Base-by-base conservation (phyloP, 2,797 vertebrate species). In the Ctenopoma multispine region DNA sequence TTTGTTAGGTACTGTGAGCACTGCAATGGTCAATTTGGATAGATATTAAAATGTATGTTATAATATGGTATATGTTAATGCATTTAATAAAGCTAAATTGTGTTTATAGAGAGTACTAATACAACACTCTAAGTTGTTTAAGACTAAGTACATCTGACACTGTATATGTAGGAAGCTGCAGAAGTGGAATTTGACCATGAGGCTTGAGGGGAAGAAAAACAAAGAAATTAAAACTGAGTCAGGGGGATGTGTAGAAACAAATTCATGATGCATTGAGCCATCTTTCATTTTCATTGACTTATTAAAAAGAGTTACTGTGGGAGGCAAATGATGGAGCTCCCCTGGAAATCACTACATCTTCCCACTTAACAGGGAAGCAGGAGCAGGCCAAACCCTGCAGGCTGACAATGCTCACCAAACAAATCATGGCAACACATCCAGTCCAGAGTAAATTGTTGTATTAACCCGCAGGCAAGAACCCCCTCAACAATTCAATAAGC, bases 391-490 rank as follows among this genome's bases (percentile, higher is more conserved):
- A 84, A 88, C 81, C 83, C 89, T 92, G 88, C 89, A 91, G 91
- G 89, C 89, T 90, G 88, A 89, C 89, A 87, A 85, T 48, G 41
- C 82, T 90, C 81, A 87, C 80, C 90, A 92, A 92, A 92, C 90
- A 92, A 92, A 93, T 93, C 89, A 92, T 76, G 75, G 84, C 85
- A 89, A 89, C 86, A 87, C 86, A 93, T 91, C 92, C 89, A 86
- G 89, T 92, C 89, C 86, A 83, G 72, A 88, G 89, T 91, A 93
- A 93, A 94, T 92, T 93, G 90, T 93, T 93, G 83, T 84, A 92
- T 92, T 93, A 92, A 91, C 91, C 93, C 91, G 81, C 80, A 90
- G 90, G 92, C 92, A 84, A 92, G 82, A 84, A 86, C 80, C 83
- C 80, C 87, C 80, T 82, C 80, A 87, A 92, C 87, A 91, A 93